Conservation (phyloP, 2,797 vertebrate species). For the Tapirus indicus region DNA sequence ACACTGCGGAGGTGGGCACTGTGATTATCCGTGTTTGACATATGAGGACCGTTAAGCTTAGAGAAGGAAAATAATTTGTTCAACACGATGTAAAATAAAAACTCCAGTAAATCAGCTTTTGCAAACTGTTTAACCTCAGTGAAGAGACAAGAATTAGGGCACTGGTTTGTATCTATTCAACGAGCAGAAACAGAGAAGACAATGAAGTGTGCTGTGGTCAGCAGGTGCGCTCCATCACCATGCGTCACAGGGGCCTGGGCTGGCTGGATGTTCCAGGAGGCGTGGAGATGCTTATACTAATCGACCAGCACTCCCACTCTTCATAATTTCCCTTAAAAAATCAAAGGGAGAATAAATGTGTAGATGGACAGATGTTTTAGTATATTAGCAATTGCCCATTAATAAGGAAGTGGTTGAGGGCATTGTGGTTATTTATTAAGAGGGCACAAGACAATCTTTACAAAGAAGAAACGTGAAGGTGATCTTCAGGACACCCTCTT, state of each 20-base stretch:
- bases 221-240: rapidly evolving
- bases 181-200: background rate
- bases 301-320: background rate
- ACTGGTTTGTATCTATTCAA: background rate
- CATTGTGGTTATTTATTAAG: background rate
- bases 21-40: background rate
- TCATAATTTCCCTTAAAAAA: background rate
- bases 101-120: background rate
- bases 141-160: background rate
- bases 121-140: background rate
- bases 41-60: background rate
- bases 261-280: background rate
- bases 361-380: background rate
- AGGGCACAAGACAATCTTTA: background rate
- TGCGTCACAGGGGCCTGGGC: background rate
- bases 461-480: background rate
- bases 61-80: constrained; percentile 20
- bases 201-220: rapidly evolving
- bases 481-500: background rate
- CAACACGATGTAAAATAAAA: background rate
- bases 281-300: rapidly evolving
- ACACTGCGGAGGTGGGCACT: background rate
- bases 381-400: background rate
- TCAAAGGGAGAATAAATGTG: background rate
- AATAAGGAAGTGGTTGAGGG: background rate